These are phyloP conservation scores for Diadumene lineata DNA, from an alignment of 92 coral and sea anemone species.

Conservation along the genomic window DNA sequence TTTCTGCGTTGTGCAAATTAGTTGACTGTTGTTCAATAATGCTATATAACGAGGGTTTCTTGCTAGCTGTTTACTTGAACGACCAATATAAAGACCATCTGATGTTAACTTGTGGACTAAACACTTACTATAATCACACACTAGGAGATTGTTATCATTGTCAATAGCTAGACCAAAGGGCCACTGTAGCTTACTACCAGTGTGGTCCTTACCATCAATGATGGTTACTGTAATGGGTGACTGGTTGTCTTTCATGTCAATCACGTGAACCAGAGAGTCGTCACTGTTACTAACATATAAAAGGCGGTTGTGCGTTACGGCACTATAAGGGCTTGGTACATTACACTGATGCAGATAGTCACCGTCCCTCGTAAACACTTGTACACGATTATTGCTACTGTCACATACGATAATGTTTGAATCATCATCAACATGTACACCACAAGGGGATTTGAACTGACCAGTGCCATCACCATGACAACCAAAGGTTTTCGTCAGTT, in stretches of 20 bases:
- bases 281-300: slow-evolving; percentile 1
- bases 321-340: slow-evolving; percentile 1
- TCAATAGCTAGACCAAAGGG: slow-evolving; percentile 11
- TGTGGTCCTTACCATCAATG: slow-evolving; percentile 3
- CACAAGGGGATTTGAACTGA: not conserved
- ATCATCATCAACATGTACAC: slow-evolving; percentile 9
- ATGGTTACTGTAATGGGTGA: slow-evolving; percentile 6
- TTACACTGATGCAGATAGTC: slow-evolving; percentile 12
- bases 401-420: slow-evolving; percentile 15
- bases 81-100: slow-evolving; percentile 16
- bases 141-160: slow-evolving; percentile 11
- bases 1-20: not conserved
- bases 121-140: slow-evolving; percentile 1
- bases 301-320: not conserved
- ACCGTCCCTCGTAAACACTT: slow-evolving; percentile 20
- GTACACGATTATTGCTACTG: slow-evolving; percentile 11
- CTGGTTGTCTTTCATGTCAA: not conserved
- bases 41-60: not conserved
- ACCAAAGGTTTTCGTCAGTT: slow-evolving; percentile 2
- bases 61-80: not conserved
- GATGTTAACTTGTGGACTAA: not conserved
- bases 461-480: slow-evolving; percentile 1
- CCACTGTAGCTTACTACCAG: slow-evolving; percentile 1
- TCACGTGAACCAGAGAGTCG: not conserved
- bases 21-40: not conserved